Base-by-base conservation (phyloP, 2,113 vertebrate species). In the Pitta sordida region DNA sequence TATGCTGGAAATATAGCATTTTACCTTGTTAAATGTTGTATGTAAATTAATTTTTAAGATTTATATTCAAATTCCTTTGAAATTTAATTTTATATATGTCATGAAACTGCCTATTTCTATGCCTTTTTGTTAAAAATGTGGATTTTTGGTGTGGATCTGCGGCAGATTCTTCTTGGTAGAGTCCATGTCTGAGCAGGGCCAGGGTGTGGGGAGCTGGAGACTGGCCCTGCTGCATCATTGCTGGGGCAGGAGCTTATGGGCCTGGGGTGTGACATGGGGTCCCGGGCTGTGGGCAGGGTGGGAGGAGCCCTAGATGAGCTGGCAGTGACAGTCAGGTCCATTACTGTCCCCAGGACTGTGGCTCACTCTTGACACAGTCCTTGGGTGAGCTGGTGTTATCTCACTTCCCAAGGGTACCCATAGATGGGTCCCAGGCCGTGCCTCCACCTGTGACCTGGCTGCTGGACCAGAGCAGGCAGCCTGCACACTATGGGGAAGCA, bases 161-260 rank as follows among this genome's bases (percentile, higher is more conserved):
- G 34, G 3, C 16, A 36, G 14, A 14, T 55, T 67, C 51, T 63
- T 79, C 51, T n/a, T 62, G 32, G 10, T 0, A 2, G 22, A 48
- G 8, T 43, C 20, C 8, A 13, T 0, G 0, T 27, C 23, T 0
- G 5, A 18, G 21, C 34, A 63, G 30, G 27, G 8, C 27, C 1
- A 4, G 7, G 12, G 20, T 78, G 51, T 34, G 27, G 9, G 69
- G 26, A 73, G 14, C 49, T 68, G 56, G 41, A 69, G 64, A 27
- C 9, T 2, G 2, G 6, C 11, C 52, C 18, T 83, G 24, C n/a
- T 83, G 3, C 17, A 10, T n/a, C 3, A 2, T 27, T 44, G 7
- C 44, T 85, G 36, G 19, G 34, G 11, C 43, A 64, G 26, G 22
- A 46, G 11, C 13, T 51, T 24, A 9, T 12, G 37, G 23, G 5